phyloP scores from a whole-genome alignment of 2,888 invertebrate species.

The Sepiola atlantica region DNA sequence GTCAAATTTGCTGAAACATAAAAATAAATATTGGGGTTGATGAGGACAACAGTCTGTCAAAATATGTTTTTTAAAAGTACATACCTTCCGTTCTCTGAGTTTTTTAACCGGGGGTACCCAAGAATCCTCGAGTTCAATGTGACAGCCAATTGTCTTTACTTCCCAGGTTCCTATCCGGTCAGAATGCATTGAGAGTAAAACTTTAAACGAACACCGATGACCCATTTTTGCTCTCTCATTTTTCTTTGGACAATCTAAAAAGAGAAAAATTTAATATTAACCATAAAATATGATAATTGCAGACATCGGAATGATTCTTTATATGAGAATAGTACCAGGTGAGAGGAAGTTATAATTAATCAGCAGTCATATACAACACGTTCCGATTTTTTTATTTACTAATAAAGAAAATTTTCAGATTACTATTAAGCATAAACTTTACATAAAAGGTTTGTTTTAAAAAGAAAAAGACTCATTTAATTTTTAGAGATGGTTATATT shows the following conservation, averaged over 20 bases:
- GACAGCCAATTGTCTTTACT: background rate
- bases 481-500: too few relatives aligned
- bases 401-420: too few relatives aligned
- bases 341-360: too few relatives aligned
- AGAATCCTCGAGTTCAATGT: background rate
- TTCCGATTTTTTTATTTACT: too few relatives aligned
- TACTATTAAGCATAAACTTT: too few relatives aligned
- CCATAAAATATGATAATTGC: background rate
- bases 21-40: background rate
- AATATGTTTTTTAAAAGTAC: background rate
- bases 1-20: too few relatives aligned
- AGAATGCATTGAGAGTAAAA: conserved; percentile 40
- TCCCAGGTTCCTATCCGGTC: conserved; percentile 43
- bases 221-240: conserved; percentile 39
- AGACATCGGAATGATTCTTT: too few relatives aligned
- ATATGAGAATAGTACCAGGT: too few relatives aligned
- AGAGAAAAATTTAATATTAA: background rate
- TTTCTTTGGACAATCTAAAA: conserved; percentile 42
- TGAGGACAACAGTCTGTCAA: background rate
- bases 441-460: too few relatives aligned
- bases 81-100: background rate
- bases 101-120: conserved; percentile 38
- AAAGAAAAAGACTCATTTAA: too few relatives aligned
- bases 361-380: too few relatives aligned
- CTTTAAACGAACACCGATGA: conserved; percentile 35